Evolutionary conservation across 64 coral and sea anemone genomes (phyloP), one percentile per base, ranked within the genome.

Genomic region (Porites lutea): DNA sequence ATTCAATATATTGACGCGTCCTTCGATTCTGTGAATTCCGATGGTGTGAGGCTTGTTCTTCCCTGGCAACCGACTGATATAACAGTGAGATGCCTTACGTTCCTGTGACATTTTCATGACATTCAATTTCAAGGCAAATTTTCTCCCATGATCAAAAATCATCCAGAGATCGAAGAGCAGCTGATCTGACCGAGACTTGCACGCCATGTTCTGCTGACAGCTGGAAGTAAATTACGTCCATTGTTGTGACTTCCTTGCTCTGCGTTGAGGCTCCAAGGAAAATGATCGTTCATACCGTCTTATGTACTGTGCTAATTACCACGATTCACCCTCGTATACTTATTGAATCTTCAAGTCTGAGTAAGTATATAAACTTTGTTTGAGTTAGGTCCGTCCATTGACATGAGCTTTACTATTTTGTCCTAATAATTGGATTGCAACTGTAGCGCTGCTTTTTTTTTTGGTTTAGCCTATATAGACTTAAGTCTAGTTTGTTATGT

Each of bases 1-100:
- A 23, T 71, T 5, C 68, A 49, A 0, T 13, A 12, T 48, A 74
- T 65, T 8, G 60, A 37, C 23, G 79, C 16, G 6, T 63, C 14
- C 63, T 51, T 14, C 46, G 8, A n/a, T 18, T 44, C 37, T 46
- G 12, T 43, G 63, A 14, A 67, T 84, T 65, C 61, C 64, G 62
- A 20, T 22, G 48, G 8, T 61, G 4, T 6, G 14, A 67, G 27
- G 44, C 63, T 68, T 52, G 13, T 19, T 52, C 68, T 63, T 84
- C 81, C 81, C 14, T 13, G 48, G 81, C 48, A 84, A 84, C 81
- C 13, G 2, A 49, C 14, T 15, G 16, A 63, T 82, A 43, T 82
- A 63, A 66, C 48, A 13, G 4, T 21, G 6, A 51, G 6, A 14
- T 13, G 45, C 13, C 6, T 67, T 47, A 19, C 20, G 50, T 37